These are phyloP conservation scores for Malachius bipustulatus DNA, from an alignment of 2,888 invertebrate species.

Conservation along the genomic window DNA sequence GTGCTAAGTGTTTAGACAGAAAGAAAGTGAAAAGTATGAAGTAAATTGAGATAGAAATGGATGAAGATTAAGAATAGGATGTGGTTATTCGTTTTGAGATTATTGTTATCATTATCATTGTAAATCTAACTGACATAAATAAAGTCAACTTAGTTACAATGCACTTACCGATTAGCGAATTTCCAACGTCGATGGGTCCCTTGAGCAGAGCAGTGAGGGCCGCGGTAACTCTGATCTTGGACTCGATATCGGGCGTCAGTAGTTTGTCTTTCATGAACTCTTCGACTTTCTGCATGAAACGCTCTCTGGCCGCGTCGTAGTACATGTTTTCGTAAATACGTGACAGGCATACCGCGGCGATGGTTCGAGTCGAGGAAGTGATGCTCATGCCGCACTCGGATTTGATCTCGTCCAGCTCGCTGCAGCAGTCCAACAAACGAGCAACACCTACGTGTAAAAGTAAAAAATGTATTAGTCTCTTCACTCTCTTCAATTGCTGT, in stretches of 20 bases:
- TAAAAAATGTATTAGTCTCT: too few relatives aligned
- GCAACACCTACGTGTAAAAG: constrained; percentile 37
- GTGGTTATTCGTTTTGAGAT: too few relatives aligned
- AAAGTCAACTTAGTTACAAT: too few relatives aligned
- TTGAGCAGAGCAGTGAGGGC: constrained; percentile 79
- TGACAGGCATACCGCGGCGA: constrained; percentile 82
- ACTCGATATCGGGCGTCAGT: constrained; percentile 75
- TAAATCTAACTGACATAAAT: too few relatives aligned
- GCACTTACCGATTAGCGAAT: constrained; percentile 67
- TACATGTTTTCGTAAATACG: constrained; percentile 93
- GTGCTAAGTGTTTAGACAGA: too few relatives aligned
- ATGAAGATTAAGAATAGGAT: too few relatives aligned
- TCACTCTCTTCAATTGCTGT: too few relatives aligned
- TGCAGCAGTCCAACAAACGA: constrained; percentile 79
- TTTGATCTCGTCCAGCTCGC: constrained; percentile 84
- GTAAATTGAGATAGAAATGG: too few relatives aligned
- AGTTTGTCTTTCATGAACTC: constrained; percentile 79
- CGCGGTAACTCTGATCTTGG: constrained; percentile 70
- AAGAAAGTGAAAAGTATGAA: too few relatives aligned
- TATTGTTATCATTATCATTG: too few relatives aligned
- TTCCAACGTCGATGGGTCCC: constrained; percentile 90
- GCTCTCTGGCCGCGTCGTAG: constrained; percentile 69
- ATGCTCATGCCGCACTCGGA: constrained; percentile 87
- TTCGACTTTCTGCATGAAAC: constrained; percentile 66
- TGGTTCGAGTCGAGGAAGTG: constrained; percentile 76